Evolutionary conservation across 2,797 vertebrate species (phyloP), one percentile per base, ranked within the genome.

Genomic region (Hippocampus kuda): DNA sequence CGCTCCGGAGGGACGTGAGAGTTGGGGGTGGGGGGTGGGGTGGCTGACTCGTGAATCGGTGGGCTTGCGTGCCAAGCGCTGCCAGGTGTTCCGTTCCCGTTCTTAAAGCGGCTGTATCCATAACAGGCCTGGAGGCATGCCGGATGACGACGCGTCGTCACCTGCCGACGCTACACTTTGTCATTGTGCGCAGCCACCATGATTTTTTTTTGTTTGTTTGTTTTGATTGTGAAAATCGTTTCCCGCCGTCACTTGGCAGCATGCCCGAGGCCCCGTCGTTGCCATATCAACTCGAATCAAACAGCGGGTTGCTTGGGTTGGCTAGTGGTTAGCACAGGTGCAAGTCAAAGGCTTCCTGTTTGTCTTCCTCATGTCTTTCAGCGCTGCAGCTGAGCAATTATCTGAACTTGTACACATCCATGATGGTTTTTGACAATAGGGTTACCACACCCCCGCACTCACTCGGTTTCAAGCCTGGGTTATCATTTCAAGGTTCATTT

Each of bases 101-200:
- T 73, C 79, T 73, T 74, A 67, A 61, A 77, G 81, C 80, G 71
- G 30, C 73, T 65, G 75, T 75, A 75, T 79, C 74, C 80, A 74
- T 18, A 73, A 81, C 73, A 75, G 80, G 78, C 85, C 75, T 34
- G 57, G 60, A 81, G 87, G 85, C 83, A 65, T 65, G 70, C 4
- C 54, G 30, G 76, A 85, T 78, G 86, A 90, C 87, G 88, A 87
- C 72, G 82, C 86, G 80, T 85, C 81, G 79, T 85, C 82, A 84
- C 82, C 77, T 83, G 78, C 76, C 76, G 82, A 81, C 72, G 69
- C 71, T 64, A 79, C 86, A 87, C 87, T 89, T 87, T 75, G 84
- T 79, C 83, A 81, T 62, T 77, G 82, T 75, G 73, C 70, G 11
- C 44, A 70, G 82, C 77, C 71, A 53, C 81, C 65, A 27, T 65